phyloP scores from a whole-genome alignment of 2,797 vertebrate genomes.

The Falco naumanni region DNA sequence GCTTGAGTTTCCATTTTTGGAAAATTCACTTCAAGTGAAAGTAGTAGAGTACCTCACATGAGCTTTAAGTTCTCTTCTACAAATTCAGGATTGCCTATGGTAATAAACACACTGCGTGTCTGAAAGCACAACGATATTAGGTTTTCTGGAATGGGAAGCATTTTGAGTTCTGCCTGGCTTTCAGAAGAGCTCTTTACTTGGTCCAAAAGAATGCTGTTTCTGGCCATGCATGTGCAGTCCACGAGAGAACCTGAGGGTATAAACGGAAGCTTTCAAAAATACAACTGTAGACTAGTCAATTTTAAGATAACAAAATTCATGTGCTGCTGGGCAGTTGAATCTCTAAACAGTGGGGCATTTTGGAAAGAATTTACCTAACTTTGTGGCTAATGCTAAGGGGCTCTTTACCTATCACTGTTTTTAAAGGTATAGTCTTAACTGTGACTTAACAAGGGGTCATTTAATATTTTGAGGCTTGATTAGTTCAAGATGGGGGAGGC shows the following conservation, averaged over 20 bases:
- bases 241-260: background rate
- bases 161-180: background rate
- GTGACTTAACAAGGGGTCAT: background rate
- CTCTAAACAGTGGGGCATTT: background rate
- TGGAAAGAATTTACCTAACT: background rate
- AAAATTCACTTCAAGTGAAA: background rate
- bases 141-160: background rate
- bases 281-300: background rate
- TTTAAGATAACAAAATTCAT: background rate
- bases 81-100: background rate
- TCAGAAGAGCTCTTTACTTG: constrained; percentile 3
- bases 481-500: background rate
- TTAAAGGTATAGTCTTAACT: background rate
- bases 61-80: background rate
- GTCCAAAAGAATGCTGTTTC: background rate
- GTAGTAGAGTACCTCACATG: background rate
- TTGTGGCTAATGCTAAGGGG: background rate
- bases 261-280: background rate
- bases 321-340: background rate
- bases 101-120: background rate
- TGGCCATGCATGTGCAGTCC: background rate
- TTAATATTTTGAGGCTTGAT: background rate
- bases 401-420: background rate
- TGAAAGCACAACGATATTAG: background rate
- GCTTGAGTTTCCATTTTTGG: background rate